Conservation (phyloP, 2,797 vertebrate genomes). For the Intellagama lesueurii region DNA sequence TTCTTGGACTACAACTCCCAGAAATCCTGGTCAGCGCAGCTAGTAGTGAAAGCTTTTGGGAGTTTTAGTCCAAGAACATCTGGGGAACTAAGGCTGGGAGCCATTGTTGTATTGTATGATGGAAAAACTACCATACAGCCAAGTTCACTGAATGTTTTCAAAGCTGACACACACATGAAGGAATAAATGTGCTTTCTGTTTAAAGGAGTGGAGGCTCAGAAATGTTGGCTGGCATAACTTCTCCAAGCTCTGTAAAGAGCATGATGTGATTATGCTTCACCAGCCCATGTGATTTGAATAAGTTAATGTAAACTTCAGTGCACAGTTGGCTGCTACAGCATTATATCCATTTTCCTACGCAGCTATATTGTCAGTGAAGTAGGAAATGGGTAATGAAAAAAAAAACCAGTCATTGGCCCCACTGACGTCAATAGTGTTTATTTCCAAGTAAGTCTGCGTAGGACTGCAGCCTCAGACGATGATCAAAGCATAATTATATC, state of each 20-base stretch:
- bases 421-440: background rate
- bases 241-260: background rate
- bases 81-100: too few relatives aligned
- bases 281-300: background rate
- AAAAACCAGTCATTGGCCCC: background rate
- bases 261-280: background rate
- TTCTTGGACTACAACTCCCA: too few relatives aligned
- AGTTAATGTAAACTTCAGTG: background rate
- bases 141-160: background rate
- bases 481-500: conserved; percentile 19
- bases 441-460: background rate
- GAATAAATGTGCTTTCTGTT: background rate
- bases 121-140: background rate
- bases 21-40: too few relatives aligned
- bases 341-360: background rate
- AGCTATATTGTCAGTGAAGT: background rate
- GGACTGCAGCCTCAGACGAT: background rate
- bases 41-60: too few relatives aligned
- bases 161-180: background rate
- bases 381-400: background rate
- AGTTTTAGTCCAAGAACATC: too few relatives aligned
- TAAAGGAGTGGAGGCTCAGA: background rate
- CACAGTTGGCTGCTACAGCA: background rate
- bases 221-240: background rate
- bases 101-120: too few relatives aligned